A percentile compares a stretch with the other conserved stretches of the same genome.
These are phyloP conservation scores for Dromas ardeola DNA, from an alignment of 2,113 vertebrate species.

Conservation along the genomic window DNA sequence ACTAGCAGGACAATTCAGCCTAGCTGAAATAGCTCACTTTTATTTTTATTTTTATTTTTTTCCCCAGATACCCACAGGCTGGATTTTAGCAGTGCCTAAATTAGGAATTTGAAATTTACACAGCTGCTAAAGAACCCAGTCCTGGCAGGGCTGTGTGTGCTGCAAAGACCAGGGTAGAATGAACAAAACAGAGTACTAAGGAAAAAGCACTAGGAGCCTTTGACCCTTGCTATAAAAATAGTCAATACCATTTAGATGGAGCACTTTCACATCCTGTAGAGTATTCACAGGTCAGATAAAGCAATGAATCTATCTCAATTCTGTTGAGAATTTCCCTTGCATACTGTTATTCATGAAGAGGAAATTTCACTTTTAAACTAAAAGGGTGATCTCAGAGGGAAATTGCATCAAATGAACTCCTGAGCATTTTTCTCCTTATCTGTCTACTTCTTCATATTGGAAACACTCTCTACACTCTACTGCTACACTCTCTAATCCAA, in stretches of 20 bases:
- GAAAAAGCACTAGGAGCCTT: not conserved
- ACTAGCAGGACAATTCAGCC: not conserved
- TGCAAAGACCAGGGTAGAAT: not conserved
- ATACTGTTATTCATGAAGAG: not conserved
- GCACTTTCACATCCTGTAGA: not conserved
- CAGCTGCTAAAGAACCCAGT: not conserved
- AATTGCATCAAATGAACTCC: not conserved
- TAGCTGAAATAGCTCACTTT: not conserved
- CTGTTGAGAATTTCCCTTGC: not conserved
- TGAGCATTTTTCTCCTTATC: not conserved
- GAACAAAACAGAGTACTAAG: not conserved
- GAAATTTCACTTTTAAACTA: not conserved
- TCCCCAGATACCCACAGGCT: not conserved
- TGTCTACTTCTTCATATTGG: not conserved
- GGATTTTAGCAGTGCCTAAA: not conserved
- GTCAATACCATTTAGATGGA: not conserved
- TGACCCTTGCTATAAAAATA: not conserved
- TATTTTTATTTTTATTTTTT: not conserved
- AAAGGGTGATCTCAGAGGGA: not conserved
- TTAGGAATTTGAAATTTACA: not conserved
- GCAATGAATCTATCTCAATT: not conserved
- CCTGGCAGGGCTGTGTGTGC: not conserved
- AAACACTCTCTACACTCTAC: not conserved
- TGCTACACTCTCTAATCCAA: not conserved
- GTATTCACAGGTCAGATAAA: not conserved